Percentiles rank a stretch among this genome's conserved stretches.
Evolutionary conservation across 2,888 invertebrate genomes (phyloP).

Genomic region (Aspidiotus rigidus): DNA sequence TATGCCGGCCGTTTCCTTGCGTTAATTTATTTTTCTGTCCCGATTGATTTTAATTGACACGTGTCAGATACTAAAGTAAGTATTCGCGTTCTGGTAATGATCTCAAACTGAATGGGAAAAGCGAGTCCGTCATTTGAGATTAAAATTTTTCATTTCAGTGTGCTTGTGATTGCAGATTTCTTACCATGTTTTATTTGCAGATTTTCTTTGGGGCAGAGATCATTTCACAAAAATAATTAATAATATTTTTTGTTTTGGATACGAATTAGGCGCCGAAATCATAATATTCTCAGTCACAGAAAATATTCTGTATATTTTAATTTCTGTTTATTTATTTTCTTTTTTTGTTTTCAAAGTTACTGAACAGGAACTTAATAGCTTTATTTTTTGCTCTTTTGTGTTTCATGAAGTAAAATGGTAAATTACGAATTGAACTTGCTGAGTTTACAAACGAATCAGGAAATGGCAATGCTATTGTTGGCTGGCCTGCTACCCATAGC

Average conservation of each 20-base stretch:
- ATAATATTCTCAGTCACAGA: no score
- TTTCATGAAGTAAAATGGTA: constrained; percentile 15
- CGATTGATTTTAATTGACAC: no score
- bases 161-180: constrained; percentile 15
- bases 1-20: no score
- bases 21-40: no score
- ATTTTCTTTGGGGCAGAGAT: neutral
- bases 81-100: no score
- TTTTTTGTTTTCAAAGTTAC: constrained; percentile 1
- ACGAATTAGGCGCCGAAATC: no score
- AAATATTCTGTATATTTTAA: neutral
- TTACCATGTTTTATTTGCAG: neutral
- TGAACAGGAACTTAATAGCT: constrained; percentile 8
- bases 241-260: no score
- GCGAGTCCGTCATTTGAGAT: no score
- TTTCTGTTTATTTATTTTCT: constrained; percentile 1
- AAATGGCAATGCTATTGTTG: constrained; percentile 18
- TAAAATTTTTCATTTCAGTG: neutral
- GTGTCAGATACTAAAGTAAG: no score
- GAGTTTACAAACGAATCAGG: constrained; percentile 13
- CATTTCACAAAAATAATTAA: no score
- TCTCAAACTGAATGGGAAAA: no score
- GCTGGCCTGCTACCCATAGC: constrained; percentile 20
- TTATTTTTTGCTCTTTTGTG: constrained; percentile 15
- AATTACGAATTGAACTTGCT: constrained; percentile 16